phyloP scores from a whole-genome alignment of 1,140 invertebrate species.

The Trichonephila clavata region DNA sequence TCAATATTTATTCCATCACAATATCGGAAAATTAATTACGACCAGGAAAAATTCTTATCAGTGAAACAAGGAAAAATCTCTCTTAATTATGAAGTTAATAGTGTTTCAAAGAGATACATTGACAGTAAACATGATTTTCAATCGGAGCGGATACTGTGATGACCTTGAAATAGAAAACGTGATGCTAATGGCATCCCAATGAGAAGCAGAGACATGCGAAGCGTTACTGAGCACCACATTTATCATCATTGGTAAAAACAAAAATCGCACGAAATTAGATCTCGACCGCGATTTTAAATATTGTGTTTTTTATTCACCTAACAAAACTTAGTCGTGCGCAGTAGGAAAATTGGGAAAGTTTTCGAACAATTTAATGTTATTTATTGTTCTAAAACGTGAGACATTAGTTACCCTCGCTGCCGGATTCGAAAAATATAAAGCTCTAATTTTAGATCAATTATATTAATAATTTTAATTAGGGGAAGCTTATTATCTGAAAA shows the following conservation, averaged over 20 bases:
- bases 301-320: neutral
- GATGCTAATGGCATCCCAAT: neutral
- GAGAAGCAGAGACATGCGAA: neutral
- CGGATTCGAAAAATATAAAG: too few relatives aligned
- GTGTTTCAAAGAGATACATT: too few relatives aligned
- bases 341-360: neutral
- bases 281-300: neutral
- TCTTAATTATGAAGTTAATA: neutral
- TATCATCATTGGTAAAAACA: constrained; percentile 13
- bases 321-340: neutral
- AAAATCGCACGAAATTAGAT: neutral
- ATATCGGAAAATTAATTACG: neutral
- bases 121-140: neutral
- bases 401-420: too few relatives aligned
- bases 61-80: neutral
- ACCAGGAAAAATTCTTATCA: neutral
- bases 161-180: constrained; percentile 49
- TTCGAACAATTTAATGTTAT: neutral
- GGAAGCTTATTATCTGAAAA: too few relatives aligned
- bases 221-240: neutral
- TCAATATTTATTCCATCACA: neutral
- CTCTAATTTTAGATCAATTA: too few relatives aligned
- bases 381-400: neutral
- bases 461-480: too few relatives aligned
- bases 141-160: neutral